phyloP scores from a whole-genome alignment of 1,140 invertebrate species.

The Trachymyrmex septentrionalis region DNA sequence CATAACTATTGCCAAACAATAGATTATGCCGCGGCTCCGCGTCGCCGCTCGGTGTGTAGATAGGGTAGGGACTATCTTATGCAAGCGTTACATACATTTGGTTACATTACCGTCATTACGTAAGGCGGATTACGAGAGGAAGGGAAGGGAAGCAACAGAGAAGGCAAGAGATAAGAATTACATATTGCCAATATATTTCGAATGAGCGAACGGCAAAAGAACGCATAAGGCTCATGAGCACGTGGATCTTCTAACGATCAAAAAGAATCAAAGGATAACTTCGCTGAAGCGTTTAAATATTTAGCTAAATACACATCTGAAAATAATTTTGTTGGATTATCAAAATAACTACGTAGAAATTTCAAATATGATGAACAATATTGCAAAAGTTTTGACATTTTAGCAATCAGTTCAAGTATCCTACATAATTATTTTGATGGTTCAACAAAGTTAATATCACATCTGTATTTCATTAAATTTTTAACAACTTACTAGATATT shows the following conservation, averaged over 20 bases:
- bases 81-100: slow-evolving; percentile 86
- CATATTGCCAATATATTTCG: slow-evolving; percentile 78
- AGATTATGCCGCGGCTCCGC: slow-evolving; percentile 78
- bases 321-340: too few relatives aligned
- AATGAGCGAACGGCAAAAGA: slow-evolving; percentile 38
- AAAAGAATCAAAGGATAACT: too few relatives aligned
- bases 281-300: too few relatives aligned
- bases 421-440: too few relatives aligned
- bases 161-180: slow-evolving; percentile 77
- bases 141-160: slow-evolving; percentile 65
- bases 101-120: slow-evolving; percentile 84
- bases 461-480: too few relatives aligned
- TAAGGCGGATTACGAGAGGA: slow-evolving; percentile 82
- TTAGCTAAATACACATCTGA: too few relatives aligned
- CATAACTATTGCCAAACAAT: slow-evolving; percentile 84
- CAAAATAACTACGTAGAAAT: too few relatives aligned
- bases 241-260: background rate
- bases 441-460: too few relatives aligned
- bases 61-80: slow-evolving; percentile 79
- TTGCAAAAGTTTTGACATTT: too few relatives aligned
- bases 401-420: too few relatives aligned
- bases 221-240: background rate
- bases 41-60: slow-evolving; percentile 67
- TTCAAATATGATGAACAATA: too few relatives aligned
- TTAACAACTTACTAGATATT: too few relatives aligned